These are phyloP conservation scores for Sebastes vulpes DNA, from an alignment of 2,797 vertebrate genomes.

Conservation along the genomic window DNA sequence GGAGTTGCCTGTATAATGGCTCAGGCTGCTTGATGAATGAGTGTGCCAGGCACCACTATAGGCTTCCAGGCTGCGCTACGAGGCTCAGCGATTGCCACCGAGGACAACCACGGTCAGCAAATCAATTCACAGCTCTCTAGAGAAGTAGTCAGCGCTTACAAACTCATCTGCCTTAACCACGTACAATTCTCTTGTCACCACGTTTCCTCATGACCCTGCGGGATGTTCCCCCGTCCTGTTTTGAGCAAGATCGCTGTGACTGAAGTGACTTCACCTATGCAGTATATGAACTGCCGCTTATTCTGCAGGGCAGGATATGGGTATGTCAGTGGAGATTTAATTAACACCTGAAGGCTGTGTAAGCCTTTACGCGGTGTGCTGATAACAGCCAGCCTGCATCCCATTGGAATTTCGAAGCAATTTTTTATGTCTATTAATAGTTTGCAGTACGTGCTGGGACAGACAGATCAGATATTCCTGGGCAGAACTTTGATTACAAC, in stretches of 20 bases:
- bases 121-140: conserved; percentile 77
- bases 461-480: conserved; percentile 73
- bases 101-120: conserved; percentile 75
- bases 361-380: conserved; percentile 65
- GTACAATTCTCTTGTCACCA: conserved; percentile 58
- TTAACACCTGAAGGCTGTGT: conserved; percentile 78
- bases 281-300: conserved; percentile 58
- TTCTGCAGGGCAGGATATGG: conserved; percentile 66
- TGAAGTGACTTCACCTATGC: conserved; percentile 61
- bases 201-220: conserved; percentile 29
- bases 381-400: conserved; percentile 71
- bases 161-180: conserved; percentile 70
- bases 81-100: conserved; percentile 66
- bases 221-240: conserved; percentile 50
- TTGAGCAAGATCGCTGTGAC: conserved; percentile 67
- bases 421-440: conserved; percentile 76
- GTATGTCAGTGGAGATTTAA: conserved; percentile 79
- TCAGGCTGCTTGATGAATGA: conserved; percentile 80
- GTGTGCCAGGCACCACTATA: conserved; percentile 57
- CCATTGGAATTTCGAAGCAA: conserved; percentile 61
- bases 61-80: conserved; percentile 42
- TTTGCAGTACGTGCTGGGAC: conserved; percentile 67
- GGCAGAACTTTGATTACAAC: conserved; percentile 78
- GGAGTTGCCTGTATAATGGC: conserved; percentile 70
- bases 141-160: conserved; percentile 63